These are phyloP conservation scores for Eupithecia dodoneata DNA, from an alignment of 2,888 invertebrate species.

Conservation along the genomic window DNA sequence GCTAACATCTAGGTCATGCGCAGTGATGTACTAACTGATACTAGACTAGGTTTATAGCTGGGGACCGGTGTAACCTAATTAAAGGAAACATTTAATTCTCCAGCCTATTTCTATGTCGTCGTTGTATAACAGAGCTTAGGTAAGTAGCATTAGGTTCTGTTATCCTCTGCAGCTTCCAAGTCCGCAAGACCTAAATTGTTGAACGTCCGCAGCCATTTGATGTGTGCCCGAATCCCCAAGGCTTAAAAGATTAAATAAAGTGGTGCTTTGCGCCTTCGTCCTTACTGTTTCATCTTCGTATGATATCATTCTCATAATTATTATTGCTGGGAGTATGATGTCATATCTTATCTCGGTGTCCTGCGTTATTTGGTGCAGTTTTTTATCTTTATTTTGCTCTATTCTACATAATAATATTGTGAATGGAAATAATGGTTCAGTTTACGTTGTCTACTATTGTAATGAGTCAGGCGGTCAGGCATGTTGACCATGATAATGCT, in stretches of 20 bases:
- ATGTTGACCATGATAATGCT: conserved; percentile 59
- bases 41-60: conserved; percentile 51
- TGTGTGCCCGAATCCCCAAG: conserved; percentile 39
- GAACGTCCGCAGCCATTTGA: conserved; percentile 32
- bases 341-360: conserved; percentile 52
- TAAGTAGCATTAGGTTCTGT: background rate
- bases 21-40: conserved; percentile 60
- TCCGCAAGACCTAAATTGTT: conserved; percentile 28
- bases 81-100: conserved; percentile 21
- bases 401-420: too few relatives aligned
- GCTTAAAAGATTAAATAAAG: conserved; percentile 49
- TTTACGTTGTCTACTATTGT: conserved; percentile 40
- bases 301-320: conserved; percentile 60
- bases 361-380: conserved; percentile 36
- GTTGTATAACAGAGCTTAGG: background rate
- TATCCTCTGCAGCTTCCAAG: background rate
- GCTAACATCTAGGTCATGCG: conserved; percentile 66
- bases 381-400: conserved; percentile 10
- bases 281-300: conserved; percentile 47
- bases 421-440: conserved; percentile 40
- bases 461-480: conserved; percentile 57
- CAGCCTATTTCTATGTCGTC: conserved; percentile 16
- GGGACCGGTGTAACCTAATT: conserved; percentile 44
- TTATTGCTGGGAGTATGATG: conserved; percentile 57
- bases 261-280: conserved; percentile 37